A percentile compares a stretch with the other conserved stretches of the same genome.
phyloP scores from a whole-genome alignment of 2,888 invertebrate species.

The Ophraella communa region DNA sequence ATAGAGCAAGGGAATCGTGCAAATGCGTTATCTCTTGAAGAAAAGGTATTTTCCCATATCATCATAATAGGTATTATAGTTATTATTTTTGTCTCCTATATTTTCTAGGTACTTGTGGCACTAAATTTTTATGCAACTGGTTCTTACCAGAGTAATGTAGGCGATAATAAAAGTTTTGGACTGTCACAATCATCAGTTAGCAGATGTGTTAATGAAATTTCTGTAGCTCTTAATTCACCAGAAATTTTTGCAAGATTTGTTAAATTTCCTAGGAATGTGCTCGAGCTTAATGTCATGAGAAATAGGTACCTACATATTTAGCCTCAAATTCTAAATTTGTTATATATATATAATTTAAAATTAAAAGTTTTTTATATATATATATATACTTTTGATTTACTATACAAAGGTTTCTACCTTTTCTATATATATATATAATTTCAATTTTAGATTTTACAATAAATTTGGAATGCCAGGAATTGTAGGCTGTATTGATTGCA shows the following conservation, averaged over 20 bases:
- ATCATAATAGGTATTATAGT: too few species aligned
- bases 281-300: constrained; percentile 25
- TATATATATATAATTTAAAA: too few species aligned
- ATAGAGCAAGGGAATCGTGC: too few species aligned
- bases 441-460: constrained; percentile 8
- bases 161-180: constrained; percentile 23
- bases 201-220: constrained; percentile 28
- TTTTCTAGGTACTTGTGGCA: constrained; percentile 16
- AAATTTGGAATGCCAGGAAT: constrained; percentile 31
- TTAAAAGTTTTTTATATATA: too few species aligned
- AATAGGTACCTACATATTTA: too few species aligned
- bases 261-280: constrained; percentile 29
- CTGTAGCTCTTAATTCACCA: constrained; percentile 10
- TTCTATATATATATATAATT: not conserved
- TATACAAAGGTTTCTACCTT: too few species aligned
- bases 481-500: constrained; percentile 36
- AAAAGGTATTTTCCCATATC: too few species aligned
- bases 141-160: constrained; percentile 30
- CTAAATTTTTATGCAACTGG: constrained; percentile 33
- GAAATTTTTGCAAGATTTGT: constrained; percentile 23
- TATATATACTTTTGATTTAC: too few species aligned
- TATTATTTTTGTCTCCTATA: too few species aligned
- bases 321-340: too few species aligned
- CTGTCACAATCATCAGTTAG: constrained; percentile 31
- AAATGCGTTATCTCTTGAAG: too few species aligned